Evolutionary conservation across 2,113 vertebrate species (phyloP).

Genomic region (Sterrhoptilus dennistouni): DNA sequence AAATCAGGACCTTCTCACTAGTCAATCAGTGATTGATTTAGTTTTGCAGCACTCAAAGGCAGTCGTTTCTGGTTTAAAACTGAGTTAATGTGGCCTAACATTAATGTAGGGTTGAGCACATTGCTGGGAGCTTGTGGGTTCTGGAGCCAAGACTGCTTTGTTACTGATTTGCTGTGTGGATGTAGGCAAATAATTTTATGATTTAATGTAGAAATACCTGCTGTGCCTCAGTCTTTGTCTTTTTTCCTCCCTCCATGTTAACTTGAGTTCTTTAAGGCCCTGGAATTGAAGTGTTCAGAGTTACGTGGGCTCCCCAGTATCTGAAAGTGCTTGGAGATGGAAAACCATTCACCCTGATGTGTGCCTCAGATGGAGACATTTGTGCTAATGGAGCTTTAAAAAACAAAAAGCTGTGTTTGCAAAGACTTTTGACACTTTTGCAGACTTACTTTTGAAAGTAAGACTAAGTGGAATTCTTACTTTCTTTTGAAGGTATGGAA

Average conservation of each 20-base stretch:
- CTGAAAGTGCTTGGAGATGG: background rate
- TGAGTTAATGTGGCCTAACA: background rate
- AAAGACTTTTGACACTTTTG: background rate
- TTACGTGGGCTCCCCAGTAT: background rate
- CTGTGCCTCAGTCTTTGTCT: background rate
- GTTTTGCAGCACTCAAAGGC: constrained; percentile 34
- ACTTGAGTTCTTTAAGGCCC: background rate
- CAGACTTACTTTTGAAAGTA: background rate
- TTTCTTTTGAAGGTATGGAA: background rate
- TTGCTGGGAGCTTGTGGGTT: background rate
- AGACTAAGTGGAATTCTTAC: background rate
- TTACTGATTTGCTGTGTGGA: background rate
- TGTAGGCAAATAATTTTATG: background rate
- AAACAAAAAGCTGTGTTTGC: background rate
- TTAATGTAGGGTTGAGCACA: background rate
- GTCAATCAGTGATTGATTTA: constrained; percentile 46
- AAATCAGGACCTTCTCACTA: constrained; percentile 55
- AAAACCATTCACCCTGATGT: background rate
- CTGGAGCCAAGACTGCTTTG: background rate
- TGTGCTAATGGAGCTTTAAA: background rate
- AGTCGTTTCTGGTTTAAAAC: constrained; percentile 14
- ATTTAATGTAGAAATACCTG: background rate
- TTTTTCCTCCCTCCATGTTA: background rate
- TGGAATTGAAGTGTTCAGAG: background rate
- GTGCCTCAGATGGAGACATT: background rate